Base-by-base conservation (phyloP, 2,888 invertebrate genomes). In the Athetis lepigone region DNA sequence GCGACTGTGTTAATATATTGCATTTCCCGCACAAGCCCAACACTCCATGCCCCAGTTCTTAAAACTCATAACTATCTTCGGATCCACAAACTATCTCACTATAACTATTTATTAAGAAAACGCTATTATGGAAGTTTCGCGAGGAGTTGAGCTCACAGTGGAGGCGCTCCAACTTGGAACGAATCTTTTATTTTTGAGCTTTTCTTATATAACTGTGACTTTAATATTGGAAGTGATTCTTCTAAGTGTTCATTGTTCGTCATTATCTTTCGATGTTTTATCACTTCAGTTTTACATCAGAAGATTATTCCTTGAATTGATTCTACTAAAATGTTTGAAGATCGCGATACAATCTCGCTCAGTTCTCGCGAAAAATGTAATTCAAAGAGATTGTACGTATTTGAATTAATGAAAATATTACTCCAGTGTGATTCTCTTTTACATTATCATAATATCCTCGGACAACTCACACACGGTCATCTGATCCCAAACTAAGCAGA, bases 51-150 rank as follows among this genome's bases (percentile, higher is more conserved):
- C 13, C 29, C 23, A 74, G 45, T 25, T 36, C 43, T 47, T 29
- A 72, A 33, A 33, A 55, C 52, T 57, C 36, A n/a, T 19, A 76
- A 61, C 61, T 62, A 59, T 56, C 47, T 59, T 25, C 27, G 13
- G 33, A 33, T 62, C 58, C 62, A 4, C 18, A n/a, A 77, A 74
- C 57, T 73, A 77, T 73, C 46, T 55, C 40, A 21, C 23, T 56
- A 47, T 39, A 79, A 81, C 71, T 81, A 80, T 80, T 80, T 80
- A 80, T 70, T 71, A 80, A 80, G 78, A 81, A 75, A 81, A 75
- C 59, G 70, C 65, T 69, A 74, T 74, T 66, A 62, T 52, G 33
- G 51, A 72, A 80, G 67, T 75, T 40, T 25, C 33, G 39, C 19
- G 5, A 64, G 54, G 36, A 64, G 49, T 64, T 45, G 37, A 64